Conservation (phyloP, 2,113 vertebrate genomes). For the Megalops atlanticus region DNA sequence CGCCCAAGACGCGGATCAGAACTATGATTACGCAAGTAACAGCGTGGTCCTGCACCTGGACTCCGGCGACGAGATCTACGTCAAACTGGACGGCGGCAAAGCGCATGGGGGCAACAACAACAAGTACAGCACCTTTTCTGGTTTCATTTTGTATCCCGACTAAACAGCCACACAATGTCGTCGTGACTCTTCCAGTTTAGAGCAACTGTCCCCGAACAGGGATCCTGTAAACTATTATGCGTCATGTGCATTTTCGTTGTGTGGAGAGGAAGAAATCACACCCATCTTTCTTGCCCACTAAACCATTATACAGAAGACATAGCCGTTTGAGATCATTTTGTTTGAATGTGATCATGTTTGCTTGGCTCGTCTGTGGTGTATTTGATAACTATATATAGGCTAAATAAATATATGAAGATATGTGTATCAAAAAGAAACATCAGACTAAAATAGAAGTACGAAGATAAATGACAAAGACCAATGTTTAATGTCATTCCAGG, state of each 20-base stretch:
- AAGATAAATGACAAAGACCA: background rate
- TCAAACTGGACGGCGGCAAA: slow-evolving; percentile 93
- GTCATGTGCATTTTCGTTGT: slow-evolving; percentile 3
- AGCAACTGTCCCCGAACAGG: slow-evolving; percentile 5
- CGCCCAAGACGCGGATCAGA: slow-evolving; percentile 91
- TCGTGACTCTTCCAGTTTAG: slow-evolving; percentile 10
- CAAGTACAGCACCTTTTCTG: slow-evolving; percentile 97
- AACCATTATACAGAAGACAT: slow-evolving; percentile 2
- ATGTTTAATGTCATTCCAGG: slow-evolving; percentile 24
- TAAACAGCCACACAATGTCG: slow-evolving; percentile 51
- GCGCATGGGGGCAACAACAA: slow-evolving; percentile 94
- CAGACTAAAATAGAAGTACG: slow-evolving; percentile 11
- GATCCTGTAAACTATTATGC: background rate
- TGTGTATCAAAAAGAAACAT: slow-evolving; percentile 21
- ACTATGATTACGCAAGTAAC: slow-evolving; percentile 95
- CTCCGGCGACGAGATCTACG: slow-evolving; percentile 89
- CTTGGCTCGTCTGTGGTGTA: slow-evolving; percentile 30
- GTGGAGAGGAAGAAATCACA: background rate
- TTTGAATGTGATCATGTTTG: slow-evolving; percentile 33
- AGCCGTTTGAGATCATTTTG: slow-evolving; percentile 21
- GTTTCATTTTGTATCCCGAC: slow-evolving; percentile 92
- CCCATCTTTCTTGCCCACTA: slow-evolving; percentile 4
- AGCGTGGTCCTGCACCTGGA: slow-evolving; percentile 92
- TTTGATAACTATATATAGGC: slow-evolving; percentile 20
- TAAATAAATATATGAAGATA: slow-evolving; percentile 3